Conservation (phyloP, 1,140 invertebrate genomes). For the Wasmannia auropunctata region DNA sequence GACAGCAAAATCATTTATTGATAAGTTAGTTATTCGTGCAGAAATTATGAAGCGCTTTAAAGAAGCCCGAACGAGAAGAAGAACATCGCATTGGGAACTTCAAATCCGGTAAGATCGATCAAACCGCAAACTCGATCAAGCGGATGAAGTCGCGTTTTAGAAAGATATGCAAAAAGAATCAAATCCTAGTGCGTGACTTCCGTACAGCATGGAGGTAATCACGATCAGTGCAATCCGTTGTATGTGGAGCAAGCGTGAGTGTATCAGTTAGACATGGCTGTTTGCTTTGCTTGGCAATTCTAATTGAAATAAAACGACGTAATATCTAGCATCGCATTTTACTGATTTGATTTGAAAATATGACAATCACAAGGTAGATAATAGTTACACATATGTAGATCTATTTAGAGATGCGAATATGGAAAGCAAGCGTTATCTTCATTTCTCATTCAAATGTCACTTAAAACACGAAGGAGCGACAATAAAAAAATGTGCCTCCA, state of each 20-base stretch:
- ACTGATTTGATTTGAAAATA: background rate
- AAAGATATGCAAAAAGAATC: background rate
- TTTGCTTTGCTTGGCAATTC: background rate
- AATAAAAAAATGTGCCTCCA: background rate
- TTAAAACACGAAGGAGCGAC: background rate
- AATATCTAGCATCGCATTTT: background rate
- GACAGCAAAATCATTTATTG: conserved; percentile 25
- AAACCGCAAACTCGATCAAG: conserved; percentile 6
- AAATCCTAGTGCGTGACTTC: background rate
- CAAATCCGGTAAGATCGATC: conserved; percentile 11
- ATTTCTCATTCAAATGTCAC: background rate
- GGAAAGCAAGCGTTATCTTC: background rate
- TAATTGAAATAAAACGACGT: background rate
- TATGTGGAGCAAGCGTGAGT: background rate
- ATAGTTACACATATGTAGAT: background rate
- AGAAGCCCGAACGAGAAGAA: conserved; percentile 5
- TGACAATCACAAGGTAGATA: background rate
- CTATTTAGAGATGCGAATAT: background rate
- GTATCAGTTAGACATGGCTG: background rate
- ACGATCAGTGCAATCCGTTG: background rate
- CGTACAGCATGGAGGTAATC: background rate
- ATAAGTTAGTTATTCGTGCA: conserved; percentile 58
- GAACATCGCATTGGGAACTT: background rate
- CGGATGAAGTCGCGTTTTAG: background rate
- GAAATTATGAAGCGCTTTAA: conserved; percentile 62